Evolutionary conservation across 1,140 invertebrate genomes (phyloP).

Genomic region (Phthorimaea operculella): DNA sequence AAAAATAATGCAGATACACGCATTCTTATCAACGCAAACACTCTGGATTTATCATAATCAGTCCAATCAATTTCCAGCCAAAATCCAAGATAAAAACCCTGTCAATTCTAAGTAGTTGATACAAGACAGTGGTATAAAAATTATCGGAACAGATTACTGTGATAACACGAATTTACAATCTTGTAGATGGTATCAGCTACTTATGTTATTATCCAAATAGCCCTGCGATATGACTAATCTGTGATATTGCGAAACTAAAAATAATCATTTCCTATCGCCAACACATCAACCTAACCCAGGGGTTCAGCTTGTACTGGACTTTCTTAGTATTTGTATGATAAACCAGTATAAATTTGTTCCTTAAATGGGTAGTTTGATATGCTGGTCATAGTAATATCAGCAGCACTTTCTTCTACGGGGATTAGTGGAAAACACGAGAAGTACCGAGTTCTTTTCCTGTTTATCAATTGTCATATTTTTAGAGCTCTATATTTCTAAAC

Average conservation of each 20-base stretch:
- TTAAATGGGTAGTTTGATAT: no score
- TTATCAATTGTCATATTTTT: no score
- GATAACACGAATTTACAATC: not conserved
- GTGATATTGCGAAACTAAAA: constrained; percentile 26
- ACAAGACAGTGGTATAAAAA: not conserved
- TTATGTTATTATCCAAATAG: constrained; percentile 29
- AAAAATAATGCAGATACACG: not conserved
- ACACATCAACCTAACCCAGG: no score
- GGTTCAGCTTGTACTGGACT: no score
- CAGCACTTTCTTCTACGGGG: no score
- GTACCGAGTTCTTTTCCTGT: no score
- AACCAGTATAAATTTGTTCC: no score
- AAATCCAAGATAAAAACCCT: constrained; percentile 30
- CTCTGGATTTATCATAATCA: constrained; percentile 29
- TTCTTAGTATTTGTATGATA: no score
- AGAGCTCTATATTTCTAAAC: no score
- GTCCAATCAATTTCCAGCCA: constrained; percentile 35
- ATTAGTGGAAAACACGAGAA: no score
- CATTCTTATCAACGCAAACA: constrained; percentile 21
- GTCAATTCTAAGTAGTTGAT: constrained; percentile 14
- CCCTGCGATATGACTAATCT: constrained; percentile 16
- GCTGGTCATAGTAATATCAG: no score
- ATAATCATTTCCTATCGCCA: no score
- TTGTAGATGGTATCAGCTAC: not conserved
- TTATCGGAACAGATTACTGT: not conserved